Base-by-base conservation (phyloP, 1,140 invertebrate genomes). In the Helicorthomorpha holstii region DNA sequence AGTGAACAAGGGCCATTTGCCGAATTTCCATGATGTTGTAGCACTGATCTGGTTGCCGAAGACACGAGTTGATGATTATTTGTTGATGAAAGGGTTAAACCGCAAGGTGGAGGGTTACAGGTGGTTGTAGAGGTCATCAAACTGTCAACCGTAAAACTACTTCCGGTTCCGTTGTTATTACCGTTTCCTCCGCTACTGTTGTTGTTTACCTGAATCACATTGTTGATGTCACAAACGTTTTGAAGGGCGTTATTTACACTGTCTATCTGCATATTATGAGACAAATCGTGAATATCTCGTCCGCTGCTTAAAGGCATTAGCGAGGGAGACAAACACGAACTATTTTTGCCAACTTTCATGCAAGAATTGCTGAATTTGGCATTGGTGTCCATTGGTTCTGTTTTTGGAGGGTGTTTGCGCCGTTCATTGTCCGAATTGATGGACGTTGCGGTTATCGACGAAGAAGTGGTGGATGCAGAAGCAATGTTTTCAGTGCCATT, bases 401-500 rank as follows among this genome's bases (percentile, higher is more conserved):
- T 48, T 48, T 57, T 57, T 21, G 58, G 54, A 48, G 57, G 16
- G 16, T 16, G 7, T 34, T 34, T 34, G 16, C 29, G 16, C 29
- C 7, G 7, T 16, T 7, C 16, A 34, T 16, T 34, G 29, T 7
- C 16, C n/a, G n/a, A n/a, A n/a, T n/a, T n/a, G n/a, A n/a, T 51
- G 21, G 16, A 24, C 12, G 25, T 49, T 51, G 47, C 54, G 49
- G 3, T 51, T 57, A 26, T 52, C 56, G 26, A 49, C 51, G 49
- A 53, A 54, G 50, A 48, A 50, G 45, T 38, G 42, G 38, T 25
- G 41, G 38, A 27, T 34, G 34, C 7, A 44, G n/a, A 4, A 48
- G 24, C 51, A 44, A 16, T 72, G 71, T 0, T 71, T 66, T 44
- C 67, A 55, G 50, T 34, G 29, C 49, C 34, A 19, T 22, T n/a